Evolutionary conservation across 2,113 vertebrate genomes (phyloP), one percentile per base, ranked within the genome.

Genomic region (Hyperopisus bebe): DNA sequence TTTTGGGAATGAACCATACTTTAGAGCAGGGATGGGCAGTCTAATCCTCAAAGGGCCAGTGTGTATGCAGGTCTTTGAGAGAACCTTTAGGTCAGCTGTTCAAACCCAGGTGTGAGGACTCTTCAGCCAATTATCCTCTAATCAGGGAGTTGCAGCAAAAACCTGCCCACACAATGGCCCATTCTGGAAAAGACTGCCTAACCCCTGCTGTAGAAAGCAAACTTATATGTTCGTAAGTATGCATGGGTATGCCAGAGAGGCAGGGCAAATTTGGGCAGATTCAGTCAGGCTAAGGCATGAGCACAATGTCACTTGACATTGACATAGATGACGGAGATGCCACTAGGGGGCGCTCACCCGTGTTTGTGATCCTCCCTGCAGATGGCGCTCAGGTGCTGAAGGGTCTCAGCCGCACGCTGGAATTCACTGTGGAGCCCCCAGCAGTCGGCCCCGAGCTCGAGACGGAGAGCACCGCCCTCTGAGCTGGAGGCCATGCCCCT

Each of bases 381-480:
- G 98, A 99, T 88, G 91, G 94, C 89, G 94, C 91, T 90, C 90
- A 95, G 92, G 92, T 93, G 93, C 87, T 95, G 58, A 95, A 95
- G 92, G 97, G 96, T 91, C 93, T 94, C 85, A 95, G 95, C 92
- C 93, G 93, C 91, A 94, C 89, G 89, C 92, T 97, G 3, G 96
- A 96, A 91, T 92, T 93, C 89, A 92, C 91, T 39, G 74, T 91
- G 88, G 96, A 97, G 92, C 85, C 92, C 7, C 92, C 91, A 35
- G 88, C n/a, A 50, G 91, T 90, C 89, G 88, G 92, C 89, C 87
- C 95, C 2, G 94, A 96, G 88, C 93, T 90, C 3, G 95, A 96
- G 0, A 93, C 96, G 0, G 98, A 99, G 91, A 98, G 95, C 94
- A 99, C 98, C 0, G 92, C 94, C 91, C 95, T 99, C 94, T 99